Percentiles rank a stretch among this genome's conserved stretches.
Conservation (phyloP, 2,797 vertebrate species). For the Hoplostethus mediterraneus region DNA sequence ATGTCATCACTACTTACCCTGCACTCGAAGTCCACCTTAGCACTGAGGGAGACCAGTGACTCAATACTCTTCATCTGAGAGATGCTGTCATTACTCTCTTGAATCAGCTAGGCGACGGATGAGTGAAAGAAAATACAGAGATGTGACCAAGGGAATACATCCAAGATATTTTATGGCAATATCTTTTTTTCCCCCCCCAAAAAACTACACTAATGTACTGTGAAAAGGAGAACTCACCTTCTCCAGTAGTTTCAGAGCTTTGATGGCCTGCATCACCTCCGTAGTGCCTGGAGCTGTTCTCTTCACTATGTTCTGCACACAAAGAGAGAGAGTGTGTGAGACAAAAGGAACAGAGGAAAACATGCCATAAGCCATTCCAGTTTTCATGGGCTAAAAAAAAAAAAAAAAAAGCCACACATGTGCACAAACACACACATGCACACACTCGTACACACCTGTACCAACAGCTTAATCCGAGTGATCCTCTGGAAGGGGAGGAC, state of each 20-base stretch:
- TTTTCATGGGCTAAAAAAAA: neutral
- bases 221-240: slow-evolving; percentile 78
- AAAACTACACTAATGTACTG: neutral
- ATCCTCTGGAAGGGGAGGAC: slow-evolving; percentile 98
- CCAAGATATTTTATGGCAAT: neutral
- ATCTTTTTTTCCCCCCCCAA: no score
- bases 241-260: slow-evolving; percentile 91
- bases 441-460: slow-evolving; percentile 86
- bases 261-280: slow-evolving; percentile 91
- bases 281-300: slow-evolving; percentile 88
- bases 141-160: neutral
- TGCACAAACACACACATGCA: neutral
- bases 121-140: neutral
- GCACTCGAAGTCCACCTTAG: slow-evolving; percentile 97
- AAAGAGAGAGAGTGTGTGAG: slow-evolving; percentile 24
- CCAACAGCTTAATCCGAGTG: slow-evolving; percentile 94
- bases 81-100: slow-evolving; percentile 95
- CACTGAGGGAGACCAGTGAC: slow-evolving; percentile 93
- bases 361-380: neutral
- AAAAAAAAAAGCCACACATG: slow-evolving; percentile 1
- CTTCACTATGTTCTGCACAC: slow-evolving; percentile 94
- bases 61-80: slow-evolving; percentile 96
- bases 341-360: slow-evolving; percentile 1
- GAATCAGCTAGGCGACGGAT: slow-evolving; percentile 86
- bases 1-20: slow-evolving; percentile 82